Base-by-base conservation (phyloP, 2,113 vertebrate genomes). In the Sigmodon hispidus region DNA sequence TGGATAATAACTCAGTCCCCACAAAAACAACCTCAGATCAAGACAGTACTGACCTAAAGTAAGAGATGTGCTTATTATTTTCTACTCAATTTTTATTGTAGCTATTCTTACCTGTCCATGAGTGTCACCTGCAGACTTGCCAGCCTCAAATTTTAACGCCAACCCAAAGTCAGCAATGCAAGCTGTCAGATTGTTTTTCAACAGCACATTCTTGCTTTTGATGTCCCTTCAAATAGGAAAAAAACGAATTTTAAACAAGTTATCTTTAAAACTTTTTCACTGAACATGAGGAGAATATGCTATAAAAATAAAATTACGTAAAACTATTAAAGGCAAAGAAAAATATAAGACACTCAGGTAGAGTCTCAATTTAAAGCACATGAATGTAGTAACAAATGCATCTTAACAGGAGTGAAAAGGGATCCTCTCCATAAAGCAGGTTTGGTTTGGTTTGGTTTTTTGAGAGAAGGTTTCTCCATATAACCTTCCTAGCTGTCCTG, bases 141-240 rank as follows among this genome's bases (percentile, higher is more conserved):
- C 99, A 61, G 99, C 99, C 97, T 99, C 99, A 95, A 99, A 99
- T 98, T 99, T 99, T 95, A 99, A 98, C 0, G 99, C 99, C 69
- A 99, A 99, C 85, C 99, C 99, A 4, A 99, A 99, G 98, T 99
- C 99, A 77, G 99, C 99, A 72, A 99, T 98, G 95, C 99, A 99
- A 95, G 99, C 99, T 0, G 99, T 99, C 96, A 99, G 99, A 94
- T 99, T 99, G 83, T 95, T 99, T 98, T 99, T 99, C 98, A 99
- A 96, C 95, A 99, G 98, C 94, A 99, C 99, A 1, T 99, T 99
- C 98, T 99, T 99, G 98, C 99, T 99, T 98, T 99, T 99, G 95
- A 99, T 99, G 98, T 99, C 99, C 99, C 99, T 99, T 97, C 15
- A 95, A 98, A 89, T 0, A 67, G 84, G 97, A 87, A 94, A n/a